These are phyloP conservation scores for Ennomos fuscantarius DNA, from an alignment of 2,888 invertebrate species.

Conservation along the genomic window DNA sequence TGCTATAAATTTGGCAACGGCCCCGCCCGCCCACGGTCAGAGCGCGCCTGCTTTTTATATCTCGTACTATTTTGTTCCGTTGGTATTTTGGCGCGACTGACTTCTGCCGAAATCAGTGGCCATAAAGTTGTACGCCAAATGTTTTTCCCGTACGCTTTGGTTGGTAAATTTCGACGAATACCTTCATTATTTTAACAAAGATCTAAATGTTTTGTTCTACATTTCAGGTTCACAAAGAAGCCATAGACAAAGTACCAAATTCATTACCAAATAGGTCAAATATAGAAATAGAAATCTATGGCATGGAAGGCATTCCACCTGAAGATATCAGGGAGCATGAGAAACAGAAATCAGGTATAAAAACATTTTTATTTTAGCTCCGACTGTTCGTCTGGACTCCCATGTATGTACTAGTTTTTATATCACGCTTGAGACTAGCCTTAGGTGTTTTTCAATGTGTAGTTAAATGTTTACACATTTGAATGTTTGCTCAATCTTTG, in stretches of 20 bases:
- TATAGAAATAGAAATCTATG: constrained; percentile 99
- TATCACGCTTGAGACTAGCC: constrained; percentile 67
- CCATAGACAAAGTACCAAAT: constrained; percentile 99
- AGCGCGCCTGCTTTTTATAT: constrained; percentile 72
- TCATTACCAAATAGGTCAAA: constrained; percentile 98
- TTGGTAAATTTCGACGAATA: constrained; percentile 37
- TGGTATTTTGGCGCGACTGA: constrained; percentile 73
- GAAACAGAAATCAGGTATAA: constrained; percentile 90
- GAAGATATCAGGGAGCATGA: constrained; percentile 98
- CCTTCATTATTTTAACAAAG: constrained; percentile 20
- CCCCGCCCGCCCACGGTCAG: constrained; percentile 69
- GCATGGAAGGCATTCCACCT: constrained; percentile 99
- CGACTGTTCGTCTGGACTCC: constrained; percentile 64
- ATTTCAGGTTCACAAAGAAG: constrained; percentile 98
- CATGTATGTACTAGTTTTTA: constrained; percentile 74
- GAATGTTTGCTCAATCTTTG: constrained; percentile 1
- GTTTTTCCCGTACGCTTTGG: constrained; percentile 55
- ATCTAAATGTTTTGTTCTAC: constrained; percentile 31
- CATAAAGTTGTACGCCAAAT: constrained; percentile 59
- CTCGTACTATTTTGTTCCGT: constrained; percentile 62
- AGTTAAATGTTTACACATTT: constrained; percentile 49
- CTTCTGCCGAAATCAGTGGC: constrained; percentile 60
- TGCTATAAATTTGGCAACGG: constrained; percentile 63
- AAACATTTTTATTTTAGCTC: constrained; percentile 47
- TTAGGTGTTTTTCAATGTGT: constrained; percentile 67